Evolutionary conservation across 2,113 vertebrate species (phyloP), one percentile per base, ranked within the genome.

Genomic region (Oophaga pumilio): DNA sequence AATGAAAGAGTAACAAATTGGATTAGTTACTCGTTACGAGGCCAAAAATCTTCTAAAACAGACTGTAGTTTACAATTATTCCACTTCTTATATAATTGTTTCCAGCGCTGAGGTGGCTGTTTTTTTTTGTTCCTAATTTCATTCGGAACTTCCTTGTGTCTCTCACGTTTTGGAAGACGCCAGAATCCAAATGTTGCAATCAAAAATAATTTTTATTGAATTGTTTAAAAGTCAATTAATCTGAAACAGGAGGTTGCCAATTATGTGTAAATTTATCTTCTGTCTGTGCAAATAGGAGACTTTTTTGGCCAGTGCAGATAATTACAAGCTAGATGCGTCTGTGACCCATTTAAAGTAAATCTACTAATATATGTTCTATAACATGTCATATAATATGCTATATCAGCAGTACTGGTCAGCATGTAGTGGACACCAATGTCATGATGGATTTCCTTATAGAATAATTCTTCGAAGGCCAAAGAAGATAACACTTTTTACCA

Each of bases 1-100:
- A 82, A 82, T 82, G 62, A 83, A 83, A 83, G 64, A 52, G 81
- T 53, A 83, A 83, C 81, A 83, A 83, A 83, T 83, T 83, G 81
- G 81, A 83, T 83, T 83, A 83, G 81, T 83, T 83, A 52, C 8
- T 24, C 12, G 81, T 26, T 83, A 53, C 18, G 49, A 83, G 81
- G 81, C 81, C 81, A 83, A 83, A 74, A 22, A 82, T 68, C 60
- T 52, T 83, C 81, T 68, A 82, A 82, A 66, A 82, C 33, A 64
- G 62, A 52, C 43, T 18, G 8, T 52, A 69, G 59, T 69, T 52
- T 26, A 68, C 81, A 68, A 83, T 83, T 53, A 69, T 83, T 83
- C 50, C 22, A 24, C 20, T 49, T 83, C n/a, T 83, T 68, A 50
- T 53, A 15, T 69, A 83, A 83, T 83, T 83, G 62, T 2, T 83